Conservation (phyloP, 2,888 invertebrate species). For the Electrophaes corylata region DNA sequence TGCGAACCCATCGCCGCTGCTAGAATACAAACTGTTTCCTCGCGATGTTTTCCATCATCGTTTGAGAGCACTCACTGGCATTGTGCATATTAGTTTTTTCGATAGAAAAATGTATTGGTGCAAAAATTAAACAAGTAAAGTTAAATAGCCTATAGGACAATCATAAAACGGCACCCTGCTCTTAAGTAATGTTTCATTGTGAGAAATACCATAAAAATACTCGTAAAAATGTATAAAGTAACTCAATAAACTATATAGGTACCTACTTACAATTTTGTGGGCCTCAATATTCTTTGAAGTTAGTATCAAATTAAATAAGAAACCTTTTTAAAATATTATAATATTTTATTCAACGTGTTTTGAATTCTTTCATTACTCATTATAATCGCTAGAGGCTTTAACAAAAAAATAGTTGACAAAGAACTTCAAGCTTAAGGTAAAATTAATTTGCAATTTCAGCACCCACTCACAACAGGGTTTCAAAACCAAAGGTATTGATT, state of each 20-base stretch:
- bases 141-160: constrained; percentile 47
- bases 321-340: constrained; percentile 41
- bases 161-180: constrained; percentile 61
- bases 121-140: constrained; percentile 51
- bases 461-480: too few relatives aligned
- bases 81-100: too few relatives aligned
- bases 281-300: constrained; percentile 64
- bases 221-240: constrained; percentile 76
- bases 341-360: constrained; percentile 37
- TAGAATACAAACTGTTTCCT: too few relatives aligned
- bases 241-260: constrained; percentile 70
- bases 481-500: too few relatives aligned
- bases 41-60: too few relatives aligned
- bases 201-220: constrained; percentile 72
- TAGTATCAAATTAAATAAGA: constrained; percentile 55
- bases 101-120: too few relatives aligned
- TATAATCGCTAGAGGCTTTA: constrained; percentile 19
- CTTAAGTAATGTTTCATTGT: constrained; percentile 71
- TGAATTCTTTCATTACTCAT: constrained; percentile 29
- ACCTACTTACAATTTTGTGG: constrained; percentile 65
- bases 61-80: too few relatives aligned
- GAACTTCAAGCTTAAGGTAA: background rate
- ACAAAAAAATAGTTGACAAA: constrained; percentile 4
- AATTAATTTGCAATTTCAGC: too few relatives aligned
- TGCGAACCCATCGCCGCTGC: too few relatives aligned